Percentiles rank a stretch among this genome's conserved stretches.
These are phyloP conservation scores for Astyanax mexicanus DNA, from an alignment of 2,797 vertebrate genomes.

Conservation along the genomic window DNA sequence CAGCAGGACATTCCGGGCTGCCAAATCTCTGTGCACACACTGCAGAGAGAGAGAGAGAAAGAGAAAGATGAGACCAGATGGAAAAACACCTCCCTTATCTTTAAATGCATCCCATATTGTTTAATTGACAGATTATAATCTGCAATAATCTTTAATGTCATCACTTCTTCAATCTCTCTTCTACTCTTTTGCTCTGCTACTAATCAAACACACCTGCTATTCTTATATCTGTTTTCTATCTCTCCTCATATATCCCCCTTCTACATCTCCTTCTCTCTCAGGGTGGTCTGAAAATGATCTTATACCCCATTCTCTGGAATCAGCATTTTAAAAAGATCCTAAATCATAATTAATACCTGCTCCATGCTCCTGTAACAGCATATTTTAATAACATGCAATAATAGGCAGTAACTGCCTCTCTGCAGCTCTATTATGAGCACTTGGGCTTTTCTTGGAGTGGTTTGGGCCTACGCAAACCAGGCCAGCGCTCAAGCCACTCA, in stretches of 20 bases:
- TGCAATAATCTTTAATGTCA: too few relatives aligned
- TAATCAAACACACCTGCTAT: neutral
- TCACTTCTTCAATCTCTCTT: neutral
- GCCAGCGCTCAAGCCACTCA: slow-evolving; percentile 44
- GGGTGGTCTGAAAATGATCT: slow-evolving; percentile 47
- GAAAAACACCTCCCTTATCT: neutral
- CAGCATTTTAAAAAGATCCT: slow-evolving; percentile 76
- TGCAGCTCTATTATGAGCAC: slow-evolving; percentile 62
- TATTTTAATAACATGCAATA: slow-evolving; percentile 70
- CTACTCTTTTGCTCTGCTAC: neutral
- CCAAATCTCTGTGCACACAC: slow-evolving; percentile 98
- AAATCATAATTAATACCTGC: slow-evolving; percentile 69
- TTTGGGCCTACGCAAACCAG: slow-evolving; percentile 9
- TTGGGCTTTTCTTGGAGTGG: slow-evolving; percentile 14
- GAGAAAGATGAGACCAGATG: neutral
- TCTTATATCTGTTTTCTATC: neutral
- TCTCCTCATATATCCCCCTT: neutral
- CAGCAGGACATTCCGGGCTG: slow-evolving; percentile 96
- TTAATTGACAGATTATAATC: slow-evolving; percentile 1
- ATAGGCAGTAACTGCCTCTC: slow-evolving; percentile 61
- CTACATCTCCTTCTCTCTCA: slow-evolving; percentile 1
- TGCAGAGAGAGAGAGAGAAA: slow-evolving; percentile 59
- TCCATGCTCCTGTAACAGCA: slow-evolving; percentile 43
- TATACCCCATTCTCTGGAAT: slow-evolving; percentile 64
- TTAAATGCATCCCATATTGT: neutral